Conservation (phyloP, 1,140 invertebrate species). For the Trichonephila clavata region DNA sequence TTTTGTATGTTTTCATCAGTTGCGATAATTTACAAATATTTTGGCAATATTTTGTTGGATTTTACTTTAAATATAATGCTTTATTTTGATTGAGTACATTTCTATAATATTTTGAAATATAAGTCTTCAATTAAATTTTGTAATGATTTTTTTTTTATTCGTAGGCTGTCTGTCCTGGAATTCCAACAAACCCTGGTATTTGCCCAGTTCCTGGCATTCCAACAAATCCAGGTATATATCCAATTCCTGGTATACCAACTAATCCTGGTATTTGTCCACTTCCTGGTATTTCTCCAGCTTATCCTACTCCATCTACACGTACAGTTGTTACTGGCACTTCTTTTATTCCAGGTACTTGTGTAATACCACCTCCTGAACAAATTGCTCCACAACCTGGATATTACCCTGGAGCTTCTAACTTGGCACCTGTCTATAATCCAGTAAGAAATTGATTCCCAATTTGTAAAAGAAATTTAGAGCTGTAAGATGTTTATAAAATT, state of each 20-base stretch:
- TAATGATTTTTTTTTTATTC: too few species aligned
- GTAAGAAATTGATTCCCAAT: constrained; percentile 4
- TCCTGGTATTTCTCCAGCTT: constrained; percentile 2
- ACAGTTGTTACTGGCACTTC: neutral
- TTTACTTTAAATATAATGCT: too few species aligned
- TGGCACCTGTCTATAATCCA: constrained; percentile 54
- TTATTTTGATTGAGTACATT: too few species aligned
- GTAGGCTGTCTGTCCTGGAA: too few species aligned
- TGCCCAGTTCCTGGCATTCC: neutral
- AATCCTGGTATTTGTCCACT: neutral
- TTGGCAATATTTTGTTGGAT: too few species aligned
- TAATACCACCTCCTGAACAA: constrained; percentile 50
- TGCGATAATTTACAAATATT: too few species aligned
- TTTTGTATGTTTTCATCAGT: too few species aligned
- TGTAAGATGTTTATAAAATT: too few species aligned
- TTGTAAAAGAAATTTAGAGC: too few species aligned
- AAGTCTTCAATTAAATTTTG: too few species aligned
- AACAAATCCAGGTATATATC: neutral
- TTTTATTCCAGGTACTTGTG: neutral
- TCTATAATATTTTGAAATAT: too few species aligned
- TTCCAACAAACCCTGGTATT: neutral
- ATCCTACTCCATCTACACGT: neutral
- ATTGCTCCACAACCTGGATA: neutral
- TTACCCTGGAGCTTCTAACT: constrained; percentile 1
- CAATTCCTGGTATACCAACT: neutral